Percentiles rank a stretch among this genome's conserved stretches.
These are phyloP conservation scores for Clostera curtula DNA, from an alignment of 2,888 invertebrate species.

Conservation along the genomic window DNA sequence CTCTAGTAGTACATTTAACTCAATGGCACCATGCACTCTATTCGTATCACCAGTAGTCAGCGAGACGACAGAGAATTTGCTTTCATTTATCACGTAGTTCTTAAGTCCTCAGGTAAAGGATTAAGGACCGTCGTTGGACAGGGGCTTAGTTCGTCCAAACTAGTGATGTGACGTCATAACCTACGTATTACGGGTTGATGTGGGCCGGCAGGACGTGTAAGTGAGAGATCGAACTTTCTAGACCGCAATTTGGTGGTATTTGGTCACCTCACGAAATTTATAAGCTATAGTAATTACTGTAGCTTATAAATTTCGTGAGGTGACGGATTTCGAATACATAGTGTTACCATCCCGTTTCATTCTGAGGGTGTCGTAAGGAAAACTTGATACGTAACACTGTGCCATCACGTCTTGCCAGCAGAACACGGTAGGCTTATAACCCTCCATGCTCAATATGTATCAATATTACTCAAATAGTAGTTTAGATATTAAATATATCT, in stretches of 20 bases:
- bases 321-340: no score
- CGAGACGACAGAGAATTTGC: neutral
- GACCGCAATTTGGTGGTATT: slow-evolving; percentile 4
- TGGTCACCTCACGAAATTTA: neutral
- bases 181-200: slow-evolving; percentile 20
- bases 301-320: no score
- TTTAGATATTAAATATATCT: no score
- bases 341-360: no score
- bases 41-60: neutral
- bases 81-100: neutral
- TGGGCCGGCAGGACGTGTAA: slow-evolving; percentile 12
- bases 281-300: no score
- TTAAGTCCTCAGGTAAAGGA: slow-evolving; percentile 8
- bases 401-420: no score
- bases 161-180: slow-evolving; percentile 19
- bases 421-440: no score
- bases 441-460: no score
- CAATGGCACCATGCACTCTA: neutral
- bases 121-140: slow-evolving; percentile 22
- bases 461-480: no score
- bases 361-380: no score
- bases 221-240: slow-evolving; percentile 20
- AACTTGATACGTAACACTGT: no score
- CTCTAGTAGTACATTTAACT: no score
- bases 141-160: slow-evolving; percentile 18